Conservation (phyloP, 1,140 invertebrate species). For the Drosophila sechellia region DNA sequence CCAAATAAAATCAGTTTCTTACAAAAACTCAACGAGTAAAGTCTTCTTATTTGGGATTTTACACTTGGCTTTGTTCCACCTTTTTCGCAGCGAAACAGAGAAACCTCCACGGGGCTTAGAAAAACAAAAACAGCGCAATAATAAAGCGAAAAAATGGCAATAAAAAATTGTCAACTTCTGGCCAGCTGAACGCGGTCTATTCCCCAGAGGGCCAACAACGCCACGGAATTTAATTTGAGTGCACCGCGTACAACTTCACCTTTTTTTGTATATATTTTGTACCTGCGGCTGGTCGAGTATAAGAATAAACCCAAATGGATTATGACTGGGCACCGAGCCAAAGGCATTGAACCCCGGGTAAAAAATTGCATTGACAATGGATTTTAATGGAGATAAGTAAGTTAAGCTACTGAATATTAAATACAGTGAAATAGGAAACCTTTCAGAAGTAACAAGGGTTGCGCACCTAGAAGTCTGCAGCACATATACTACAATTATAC, state of each 20-base stretch:
- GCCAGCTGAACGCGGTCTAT: slow-evolving; percentile 38
- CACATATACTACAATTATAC: too few relatives aligned
- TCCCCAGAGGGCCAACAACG: slow-evolving; percentile 36
- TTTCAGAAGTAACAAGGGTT: too few relatives aligned
- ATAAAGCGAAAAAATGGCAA: slow-evolving; percentile 25
- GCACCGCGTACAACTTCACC: slow-evolving; percentile 13
- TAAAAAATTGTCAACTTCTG: slow-evolving; percentile 31
- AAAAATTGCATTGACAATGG: slow-evolving; percentile 6
- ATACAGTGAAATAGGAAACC: too few relatives aligned
- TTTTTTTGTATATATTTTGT: slow-evolving; percentile 16
- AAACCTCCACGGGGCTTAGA: slow-evolving; percentile 22
- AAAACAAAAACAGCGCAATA: slow-evolving; percentile 12
- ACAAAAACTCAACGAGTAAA: too few relatives aligned
- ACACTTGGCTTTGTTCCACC: slow-evolving; percentile 52
- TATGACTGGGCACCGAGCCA: slow-evolving; percentile 7
- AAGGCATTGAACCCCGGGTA: slow-evolving; percentile 31
- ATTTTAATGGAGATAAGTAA: background rate
- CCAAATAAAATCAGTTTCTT: too few relatives aligned
- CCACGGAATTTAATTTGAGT: slow-evolving; percentile 51
- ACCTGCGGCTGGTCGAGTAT: slow-evolving; percentile 21
- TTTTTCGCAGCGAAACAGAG: slow-evolving; percentile 28
- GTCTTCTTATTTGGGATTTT: too few relatives aligned
- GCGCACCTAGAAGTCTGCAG: too few relatives aligned
- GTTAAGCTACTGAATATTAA: background rate
- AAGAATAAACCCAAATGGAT: slow-evolving; percentile 34